phyloP scores from a whole-genome alignment of 53 echinoderm and acorn worm species.

The Apostichopus leukothele region DNA sequence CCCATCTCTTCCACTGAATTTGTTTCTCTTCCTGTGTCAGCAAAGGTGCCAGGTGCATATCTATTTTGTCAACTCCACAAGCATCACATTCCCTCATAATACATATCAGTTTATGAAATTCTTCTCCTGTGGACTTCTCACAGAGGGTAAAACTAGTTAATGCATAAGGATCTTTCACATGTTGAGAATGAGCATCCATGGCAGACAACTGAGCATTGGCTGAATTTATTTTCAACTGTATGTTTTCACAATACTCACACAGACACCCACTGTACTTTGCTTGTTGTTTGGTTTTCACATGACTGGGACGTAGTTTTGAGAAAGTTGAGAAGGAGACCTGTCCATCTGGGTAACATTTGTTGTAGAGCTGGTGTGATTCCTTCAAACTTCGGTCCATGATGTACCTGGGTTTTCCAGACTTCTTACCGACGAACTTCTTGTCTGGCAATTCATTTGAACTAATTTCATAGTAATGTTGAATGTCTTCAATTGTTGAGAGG shows the following conservation, averaged over 20 bases:
- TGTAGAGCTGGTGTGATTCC: constrained; percentile 39
- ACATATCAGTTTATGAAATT: constrained; percentile 52
- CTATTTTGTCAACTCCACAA: constrained; percentile 49
- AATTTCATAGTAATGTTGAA: constrained; percentile 51
- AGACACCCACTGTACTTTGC: constrained; percentile 60
- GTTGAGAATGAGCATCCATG: constrained; percentile 18
- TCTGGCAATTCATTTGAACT: constrained; percentile 59
- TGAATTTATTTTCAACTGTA: constrained; percentile 51
- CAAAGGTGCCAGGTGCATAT: neutral
- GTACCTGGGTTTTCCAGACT: constrained; percentile 30
- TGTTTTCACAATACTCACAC: constrained; percentile 70
- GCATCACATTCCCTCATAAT: constrained; percentile 40
- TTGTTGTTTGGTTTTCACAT: constrained; percentile 52
- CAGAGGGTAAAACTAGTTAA: constrained; percentile 47
- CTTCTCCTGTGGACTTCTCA: constrained; percentile 5
- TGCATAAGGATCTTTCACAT: constrained; percentile 42
- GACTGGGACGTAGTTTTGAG: constrained; percentile 47
- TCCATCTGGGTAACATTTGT: constrained; percentile 48
- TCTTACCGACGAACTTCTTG: constrained; percentile 66
- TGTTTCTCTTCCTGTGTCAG: neutral
- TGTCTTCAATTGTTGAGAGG: constrained; percentile 10
- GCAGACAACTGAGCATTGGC: constrained; percentile 18
- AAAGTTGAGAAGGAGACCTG: constrained; percentile 48
- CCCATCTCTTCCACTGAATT: constrained; percentile 48
- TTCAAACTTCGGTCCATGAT: constrained; percentile 34